Evolutionary conservation across 2,113 vertebrate species (phyloP).

Genomic region (Hydrochoerus hydrochaeris): DNA sequence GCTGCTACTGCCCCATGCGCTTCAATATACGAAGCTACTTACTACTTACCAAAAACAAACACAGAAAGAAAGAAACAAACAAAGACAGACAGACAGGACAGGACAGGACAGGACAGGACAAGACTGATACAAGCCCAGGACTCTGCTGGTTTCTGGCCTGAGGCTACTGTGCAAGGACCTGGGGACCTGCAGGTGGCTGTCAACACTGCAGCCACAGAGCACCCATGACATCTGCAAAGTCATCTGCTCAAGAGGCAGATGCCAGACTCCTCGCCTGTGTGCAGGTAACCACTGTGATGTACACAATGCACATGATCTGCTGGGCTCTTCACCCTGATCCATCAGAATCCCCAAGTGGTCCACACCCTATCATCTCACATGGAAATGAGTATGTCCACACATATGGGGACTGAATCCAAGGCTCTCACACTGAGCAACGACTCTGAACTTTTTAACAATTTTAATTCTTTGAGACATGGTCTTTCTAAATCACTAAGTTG

Average conservation of each 20-base stretch:
- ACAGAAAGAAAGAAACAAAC: no score
- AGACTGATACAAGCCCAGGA: background rate
- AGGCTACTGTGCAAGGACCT: background rate
- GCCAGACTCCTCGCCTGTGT: background rate
- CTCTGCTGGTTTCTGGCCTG: background rate
- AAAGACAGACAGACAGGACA: no score
- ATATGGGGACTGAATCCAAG: background rate
- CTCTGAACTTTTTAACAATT: background rate
- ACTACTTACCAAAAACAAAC: background rate
- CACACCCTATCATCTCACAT: background rate
- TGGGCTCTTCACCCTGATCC: background rate
- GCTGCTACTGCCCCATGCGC: background rate
- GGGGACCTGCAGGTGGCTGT: background rate
- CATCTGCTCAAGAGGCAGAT: background rate
- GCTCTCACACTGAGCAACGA: background rate
- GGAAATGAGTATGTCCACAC: background rate
- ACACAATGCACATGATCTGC: background rate
- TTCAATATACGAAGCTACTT: background rate
- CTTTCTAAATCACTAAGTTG: background rate
- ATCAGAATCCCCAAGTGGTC: background rate
- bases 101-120: no score
- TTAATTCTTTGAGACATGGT: background rate
- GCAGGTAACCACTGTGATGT: background rate
- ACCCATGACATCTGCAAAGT: background rate
- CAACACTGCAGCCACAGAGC: background rate